Percentiles rank a stretch among this genome's conserved stretches.
phyloP scores from a whole-genome alignment of 2,797 vertebrate species.

The Enteromius treurensis region DNA sequence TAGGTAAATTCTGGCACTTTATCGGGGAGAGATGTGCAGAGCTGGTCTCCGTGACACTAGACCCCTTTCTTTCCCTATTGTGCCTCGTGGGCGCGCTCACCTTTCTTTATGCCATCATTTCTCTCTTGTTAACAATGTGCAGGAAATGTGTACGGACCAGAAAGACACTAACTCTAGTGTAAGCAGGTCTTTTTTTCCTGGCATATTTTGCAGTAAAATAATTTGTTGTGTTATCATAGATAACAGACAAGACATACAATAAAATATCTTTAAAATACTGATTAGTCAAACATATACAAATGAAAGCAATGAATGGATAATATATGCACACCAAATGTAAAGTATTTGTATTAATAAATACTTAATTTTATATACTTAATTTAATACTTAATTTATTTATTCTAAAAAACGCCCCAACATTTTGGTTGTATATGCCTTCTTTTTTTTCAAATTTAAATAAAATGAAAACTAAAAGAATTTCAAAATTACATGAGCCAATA shows the following conservation, averaged over 20 bases:
- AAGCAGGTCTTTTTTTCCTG: slow-evolving; percentile 67
- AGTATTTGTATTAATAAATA: background rate
- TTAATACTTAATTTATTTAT: too few relatives aligned
- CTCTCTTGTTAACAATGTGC: slow-evolving; percentile 71
- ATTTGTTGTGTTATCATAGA: slow-evolving; percentile 14
- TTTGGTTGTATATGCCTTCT: too few relatives aligned
- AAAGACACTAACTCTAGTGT: slow-evolving; percentile 69
- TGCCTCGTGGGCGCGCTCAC: slow-evolving; percentile 66
- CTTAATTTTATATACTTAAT: too few relatives aligned
- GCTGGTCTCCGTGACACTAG: slow-evolving; percentile 68
- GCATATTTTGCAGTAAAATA: background rate
- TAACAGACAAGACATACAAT: background rate
- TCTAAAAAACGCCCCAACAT: too few relatives aligned
- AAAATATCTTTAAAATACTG: background rate
- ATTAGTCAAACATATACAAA: background rate
- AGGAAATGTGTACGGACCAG: slow-evolving; percentile 73
- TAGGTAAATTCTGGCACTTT: slow-evolving; percentile 70
- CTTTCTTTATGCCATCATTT: slow-evolving; percentile 69
- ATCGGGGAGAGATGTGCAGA: slow-evolving; percentile 72
- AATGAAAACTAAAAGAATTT: too few relatives aligned
- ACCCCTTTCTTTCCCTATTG: slow-evolving; percentile 70
- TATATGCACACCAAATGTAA: background rate
- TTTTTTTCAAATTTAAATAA: too few relatives aligned
- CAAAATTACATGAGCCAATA: too few relatives aligned
- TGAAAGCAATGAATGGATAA: background rate